phyloP scores from a whole-genome alignment of 2,113 vertebrate species.

The Paralichthys olivaceus region DNA sequence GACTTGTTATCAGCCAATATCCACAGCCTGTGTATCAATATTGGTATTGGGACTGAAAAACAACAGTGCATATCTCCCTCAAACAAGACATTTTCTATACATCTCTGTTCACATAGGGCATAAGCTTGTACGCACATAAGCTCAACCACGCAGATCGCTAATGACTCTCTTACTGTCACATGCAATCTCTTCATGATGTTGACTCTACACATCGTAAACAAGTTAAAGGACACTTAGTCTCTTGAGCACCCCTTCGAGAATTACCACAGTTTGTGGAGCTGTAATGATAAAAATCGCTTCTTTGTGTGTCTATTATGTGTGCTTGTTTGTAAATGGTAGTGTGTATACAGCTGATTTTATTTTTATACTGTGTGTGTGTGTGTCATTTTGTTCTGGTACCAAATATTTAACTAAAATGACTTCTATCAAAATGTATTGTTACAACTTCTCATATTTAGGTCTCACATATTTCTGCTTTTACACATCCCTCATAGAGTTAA shows the following conservation, averaged over 20 bases:
- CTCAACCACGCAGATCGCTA: neutral
- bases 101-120: neutral
- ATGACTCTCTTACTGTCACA: conserved; percentile 18
- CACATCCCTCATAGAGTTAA: neutral
- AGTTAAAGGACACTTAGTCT: neutral
- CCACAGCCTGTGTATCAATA: too few relatives aligned
- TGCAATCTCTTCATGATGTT: neutral
- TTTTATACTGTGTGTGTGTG: neutral
- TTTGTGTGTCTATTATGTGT: neutral
- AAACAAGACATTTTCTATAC: neutral
- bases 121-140: neutral
- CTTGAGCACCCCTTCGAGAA: neutral
- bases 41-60: too few relatives aligned
- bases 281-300: neutral
- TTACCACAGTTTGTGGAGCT: neutral
- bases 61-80: too few relatives aligned
- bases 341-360: neutral
- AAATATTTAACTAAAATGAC: neutral
- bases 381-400: neutral
- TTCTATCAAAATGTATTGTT: neutral
- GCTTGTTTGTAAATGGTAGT: neutral
- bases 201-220: conserved; percentile 1
- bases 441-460: neutral
- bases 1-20: too few relatives aligned
- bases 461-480: conserved; percentile 1